Evolutionary conservation across 2,113 vertebrate genomes (phyloP), one percentile per base, ranked within the genome.

Genomic region (Corvus cornix): DNA sequence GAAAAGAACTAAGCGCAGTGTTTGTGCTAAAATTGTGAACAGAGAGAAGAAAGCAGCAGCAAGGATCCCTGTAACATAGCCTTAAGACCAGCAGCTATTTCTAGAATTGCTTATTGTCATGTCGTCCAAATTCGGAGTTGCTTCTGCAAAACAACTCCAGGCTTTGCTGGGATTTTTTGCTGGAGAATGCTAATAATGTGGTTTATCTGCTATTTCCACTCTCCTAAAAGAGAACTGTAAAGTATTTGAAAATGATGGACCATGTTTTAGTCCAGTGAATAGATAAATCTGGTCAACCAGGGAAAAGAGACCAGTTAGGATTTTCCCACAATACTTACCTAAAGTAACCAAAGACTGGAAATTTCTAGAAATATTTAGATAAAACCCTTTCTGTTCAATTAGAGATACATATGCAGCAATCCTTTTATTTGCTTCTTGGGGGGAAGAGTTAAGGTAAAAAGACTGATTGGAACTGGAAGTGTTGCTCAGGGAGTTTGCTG

Each of bases 61-160:
- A 30, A 89, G 37, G 43, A 37, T 62, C 53, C 58, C 18, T 67
- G 33, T 53, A 92, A 91, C 26, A 26, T 35, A 93, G 94, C 86
- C 90, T 92, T 96, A 80, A 84, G 84, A 96, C 66, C 75, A 94
- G 93, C 70, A 82, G 94, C 84, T 95, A 90, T 95, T 97, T 91
- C 95, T 92, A 80, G 64, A 91, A 79, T 89, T 90, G 56, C 92
- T 94, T 95, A 81, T 90, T 90, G 90, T 93, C 88, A 89, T 82
- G 69, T 86, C 0, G 1, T 96, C 66, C 86, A 84, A 89, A 95
- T 93, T 90, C 37, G 0, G 64, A 90, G 76, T 66, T 75, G 58
- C 66, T 94, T 84, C 94, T 90, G 72, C 85, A 92, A 96, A 97
- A 95, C 93, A 88, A 92, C 95, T 93, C 64, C 73, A 87, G 92